phyloP scores from a whole-genome alignment of 2,888 invertebrate species.

The Nasonovia ribisnigri region DNA sequence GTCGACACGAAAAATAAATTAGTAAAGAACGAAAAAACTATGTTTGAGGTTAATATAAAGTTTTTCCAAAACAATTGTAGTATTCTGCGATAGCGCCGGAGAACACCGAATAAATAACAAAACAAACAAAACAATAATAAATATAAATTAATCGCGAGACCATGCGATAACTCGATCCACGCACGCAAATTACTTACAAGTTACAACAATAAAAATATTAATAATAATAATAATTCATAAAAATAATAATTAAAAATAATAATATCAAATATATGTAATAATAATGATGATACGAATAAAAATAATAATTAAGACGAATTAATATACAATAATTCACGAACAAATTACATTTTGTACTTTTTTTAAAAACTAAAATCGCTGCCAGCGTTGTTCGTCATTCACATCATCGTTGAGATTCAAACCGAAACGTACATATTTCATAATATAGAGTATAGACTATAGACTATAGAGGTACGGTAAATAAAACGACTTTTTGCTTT shows the following conservation, averaged over 20 bases:
- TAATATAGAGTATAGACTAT: not conserved
- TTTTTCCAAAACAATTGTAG: not conserved
- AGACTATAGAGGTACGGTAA: not conserved
- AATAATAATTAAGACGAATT: constrained; percentile 30
- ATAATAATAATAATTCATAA: constrained; percentile 27
- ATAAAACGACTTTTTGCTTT: not conserved
- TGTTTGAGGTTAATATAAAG: not conserved
- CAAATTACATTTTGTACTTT: constrained; percentile 58
- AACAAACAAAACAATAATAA: constrained; percentile 53
- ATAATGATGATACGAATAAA: constrained; percentile 38
- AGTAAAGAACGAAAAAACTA: constrained; percentile 7
- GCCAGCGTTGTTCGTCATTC: not conserved
- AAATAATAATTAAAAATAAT: constrained; percentile 41
- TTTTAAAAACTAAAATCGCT: constrained; percentile 38
- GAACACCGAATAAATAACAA: constrained; percentile 61
- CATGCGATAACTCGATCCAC: not conserved
- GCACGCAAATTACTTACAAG: not conserved
- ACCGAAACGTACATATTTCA: not conserved
- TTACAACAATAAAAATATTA: constrained; percentile 31
- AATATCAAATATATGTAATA: constrained; percentile 27
- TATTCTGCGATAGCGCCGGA: not conserved
- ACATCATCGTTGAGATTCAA: not conserved
- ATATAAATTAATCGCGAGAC: constrained; percentile 12
- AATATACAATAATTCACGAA: constrained; percentile 30
- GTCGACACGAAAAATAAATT: not conserved